phyloP scores from a whole-genome alignment of 2,888 invertebrate genomes.

The Dicyrtoma fusca region DNA sequence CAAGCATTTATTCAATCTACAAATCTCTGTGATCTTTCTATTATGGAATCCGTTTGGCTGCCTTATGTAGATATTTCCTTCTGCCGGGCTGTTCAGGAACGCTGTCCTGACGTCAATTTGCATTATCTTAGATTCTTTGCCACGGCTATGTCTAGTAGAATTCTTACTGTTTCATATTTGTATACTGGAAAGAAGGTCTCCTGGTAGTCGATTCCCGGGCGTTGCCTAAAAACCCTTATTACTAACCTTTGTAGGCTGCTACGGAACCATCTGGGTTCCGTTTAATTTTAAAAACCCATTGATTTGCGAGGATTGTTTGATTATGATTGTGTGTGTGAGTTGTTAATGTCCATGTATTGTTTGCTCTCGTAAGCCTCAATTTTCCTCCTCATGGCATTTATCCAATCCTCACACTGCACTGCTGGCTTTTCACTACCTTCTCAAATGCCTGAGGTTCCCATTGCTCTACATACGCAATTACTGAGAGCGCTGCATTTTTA shows the following conservation, averaged over 20 bases:
- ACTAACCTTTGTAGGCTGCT: slow-evolving; percentile 28
- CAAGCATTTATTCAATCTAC: slow-evolving; percentile 41
- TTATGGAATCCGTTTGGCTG: slow-evolving; percentile 26
- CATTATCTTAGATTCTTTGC: neutral
- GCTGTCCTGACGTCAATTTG: slow-evolving; percentile 39
- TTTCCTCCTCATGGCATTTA: neutral
- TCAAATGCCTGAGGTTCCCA: neutral
- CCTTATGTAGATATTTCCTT: slow-evolving; percentile 33
- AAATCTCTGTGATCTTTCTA: slow-evolving; percentile 3
- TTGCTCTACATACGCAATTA: no score
- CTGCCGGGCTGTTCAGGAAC: slow-evolving; percentile 21
- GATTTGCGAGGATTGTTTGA: neutral
- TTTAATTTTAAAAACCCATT: slow-evolving; percentile 37
- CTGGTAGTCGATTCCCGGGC: slow-evolving; percentile 30
- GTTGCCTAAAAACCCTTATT: slow-evolving; percentile 21
- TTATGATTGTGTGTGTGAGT: neutral
- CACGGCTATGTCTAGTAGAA: slow-evolving; percentile 35
- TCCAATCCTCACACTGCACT: neutral
- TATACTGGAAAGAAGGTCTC: slow-evolving; percentile 37
- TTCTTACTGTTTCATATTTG: slow-evolving; percentile 24
- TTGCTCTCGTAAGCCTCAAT: neutral
- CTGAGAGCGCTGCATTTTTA: no score
- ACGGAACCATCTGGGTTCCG: slow-evolving; percentile 10
- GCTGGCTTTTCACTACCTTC: neutral
- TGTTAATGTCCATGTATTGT: neutral